Conservation (phyloP, 1,140 invertebrate genomes). For the Cyrtorhinus lividipennis region DNA sequence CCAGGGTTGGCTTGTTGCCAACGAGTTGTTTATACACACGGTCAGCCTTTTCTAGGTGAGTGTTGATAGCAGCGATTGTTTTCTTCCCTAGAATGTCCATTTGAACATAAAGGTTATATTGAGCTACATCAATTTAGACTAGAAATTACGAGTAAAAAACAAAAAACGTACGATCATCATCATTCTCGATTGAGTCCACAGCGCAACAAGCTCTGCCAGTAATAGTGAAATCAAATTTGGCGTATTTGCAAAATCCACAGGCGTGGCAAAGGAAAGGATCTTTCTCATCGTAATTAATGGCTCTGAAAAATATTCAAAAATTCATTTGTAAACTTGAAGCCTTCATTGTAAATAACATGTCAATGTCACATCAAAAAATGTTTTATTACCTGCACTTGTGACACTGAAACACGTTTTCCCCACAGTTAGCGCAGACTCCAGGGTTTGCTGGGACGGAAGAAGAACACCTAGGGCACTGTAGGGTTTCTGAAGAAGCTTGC, state of each 20-base stretch:
- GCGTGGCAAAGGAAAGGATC: slow-evolving; percentile 97
- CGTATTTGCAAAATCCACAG: slow-evolving; percentile 98
- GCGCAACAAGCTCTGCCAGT: slow-evolving; percentile 82
- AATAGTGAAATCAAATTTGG: slow-evolving; percentile 94
- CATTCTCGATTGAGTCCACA: slow-evolving; percentile 92
- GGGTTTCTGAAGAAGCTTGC: slow-evolving; percentile 66
- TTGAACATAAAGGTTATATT: too few species aligned
- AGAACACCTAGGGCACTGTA: slow-evolving; percentile 91
- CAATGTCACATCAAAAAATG: too few species aligned
- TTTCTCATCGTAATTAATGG: slow-evolving; percentile 98
- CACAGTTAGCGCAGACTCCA: slow-evolving; percentile 93
- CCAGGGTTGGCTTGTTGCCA: slow-evolving; percentile 75
- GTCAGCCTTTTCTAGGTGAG: slow-evolving; percentile 87
- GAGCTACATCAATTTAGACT: too few species aligned
- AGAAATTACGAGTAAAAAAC: neutral
- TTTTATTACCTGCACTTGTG: slow-evolving; percentile 94
- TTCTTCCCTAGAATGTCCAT: slow-evolving; percentile 46
- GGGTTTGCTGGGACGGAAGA: slow-evolving; percentile 93
- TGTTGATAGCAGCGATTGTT: slow-evolving; percentile 30
- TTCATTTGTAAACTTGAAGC: too few species aligned
- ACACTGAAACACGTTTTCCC: slow-evolving; percentile 97
- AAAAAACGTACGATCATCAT: slow-evolving; percentile 59
- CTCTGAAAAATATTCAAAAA: slow-evolving; percentile 37
- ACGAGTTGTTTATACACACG: slow-evolving; percentile 81
- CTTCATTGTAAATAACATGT: too few species aligned